Conservation (phyloP, 2,888 invertebrate species). For the Aelia acuminata region DNA sequence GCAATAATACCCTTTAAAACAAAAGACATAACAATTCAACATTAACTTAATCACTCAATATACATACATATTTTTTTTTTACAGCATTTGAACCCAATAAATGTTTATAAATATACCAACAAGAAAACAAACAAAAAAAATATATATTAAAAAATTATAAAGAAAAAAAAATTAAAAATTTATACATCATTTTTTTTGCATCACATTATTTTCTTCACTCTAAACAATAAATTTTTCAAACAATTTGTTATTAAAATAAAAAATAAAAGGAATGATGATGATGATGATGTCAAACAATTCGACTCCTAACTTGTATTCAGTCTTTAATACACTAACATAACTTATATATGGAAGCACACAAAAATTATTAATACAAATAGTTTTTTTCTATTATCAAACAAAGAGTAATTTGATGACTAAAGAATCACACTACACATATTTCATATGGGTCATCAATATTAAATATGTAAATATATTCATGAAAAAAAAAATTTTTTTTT, state of each 20-base stretch:
- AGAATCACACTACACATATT: not conserved
- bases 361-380: slow-evolving; percentile 5
- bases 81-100: slow-evolving; percentile 30
- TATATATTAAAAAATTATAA: not conserved
- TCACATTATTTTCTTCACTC: not conserved
- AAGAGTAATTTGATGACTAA: not conserved
- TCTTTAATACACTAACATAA: slow-evolving; percentile 52
- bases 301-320: slow-evolving; percentile 50
- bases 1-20: slow-evolving; percentile 39
- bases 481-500: not conserved
- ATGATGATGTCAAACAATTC: not conserved
- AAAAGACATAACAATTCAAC: slow-evolving; percentile 48
- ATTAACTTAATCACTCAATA: slow-evolving; percentile 30
- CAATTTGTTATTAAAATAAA: slow-evolving; percentile 13
- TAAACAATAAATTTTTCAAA: not conserved
- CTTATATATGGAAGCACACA: slow-evolving; percentile 53
- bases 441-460: not conserved
- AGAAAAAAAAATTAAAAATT: too few species aligned
- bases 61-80: slow-evolving; percentile 8
- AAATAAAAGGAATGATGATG: slow-evolving; percentile 47
- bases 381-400: not conserved
- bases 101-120: slow-evolving; percentile 30
- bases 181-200: not conserved
- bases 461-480: not conserved
- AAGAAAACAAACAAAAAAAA: not conserved